Base-by-base conservation (phyloP, 2,888 invertebrate species). In the Tenthredo scrophulariae region DNA sequence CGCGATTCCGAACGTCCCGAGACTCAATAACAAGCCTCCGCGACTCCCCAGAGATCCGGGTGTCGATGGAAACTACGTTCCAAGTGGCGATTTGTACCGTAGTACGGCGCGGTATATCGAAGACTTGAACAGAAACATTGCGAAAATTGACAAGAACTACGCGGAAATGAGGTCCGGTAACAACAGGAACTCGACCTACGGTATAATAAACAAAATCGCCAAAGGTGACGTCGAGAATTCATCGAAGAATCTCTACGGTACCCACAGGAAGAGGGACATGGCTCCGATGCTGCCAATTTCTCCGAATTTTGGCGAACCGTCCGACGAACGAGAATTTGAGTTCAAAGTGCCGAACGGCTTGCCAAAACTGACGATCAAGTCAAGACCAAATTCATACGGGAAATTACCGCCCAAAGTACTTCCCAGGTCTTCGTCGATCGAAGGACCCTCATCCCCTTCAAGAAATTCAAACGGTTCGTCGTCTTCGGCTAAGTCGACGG, bases 81-180 rank as follows among this genome's bases (percentile, higher is more conserved):
- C 91, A 0, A 91, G 92, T 67, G 92, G 92, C 22, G 92, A 92
- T 88, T 88, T 92, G 3, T 92, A 91, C 65, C 89, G 91, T 9
- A 91, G 91, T 62, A 91, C 92, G 1, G 90, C 90, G 0, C 89
- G 89, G 79, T 92, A 92, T 86, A 92, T 92, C 86, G 92, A 92
- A 79, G 92, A 92, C 77, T 91, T 92, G 15, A 92, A 92, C 84
- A 88, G 89, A 10, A 92, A 92, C 85, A 90, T 92, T 15, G 92
- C 92, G 0, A 92, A 92, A 85, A 92, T 92, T 80, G 92, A 92
- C 70, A 91, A 92, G 80, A 92, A 90, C 37, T 91, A 91, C 87
- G 92, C 91, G 83, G 90, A 91, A 70, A 85, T 91, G 13, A 87
- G 90, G 18, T 88, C 88, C 40, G 86, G 85, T 22, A 86, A 87